These are phyloP conservation scores for Sebastolobus altivelis DNA, from an alignment of 2,797 vertebrate genomes.

Conservation along the genomic window DNA sequence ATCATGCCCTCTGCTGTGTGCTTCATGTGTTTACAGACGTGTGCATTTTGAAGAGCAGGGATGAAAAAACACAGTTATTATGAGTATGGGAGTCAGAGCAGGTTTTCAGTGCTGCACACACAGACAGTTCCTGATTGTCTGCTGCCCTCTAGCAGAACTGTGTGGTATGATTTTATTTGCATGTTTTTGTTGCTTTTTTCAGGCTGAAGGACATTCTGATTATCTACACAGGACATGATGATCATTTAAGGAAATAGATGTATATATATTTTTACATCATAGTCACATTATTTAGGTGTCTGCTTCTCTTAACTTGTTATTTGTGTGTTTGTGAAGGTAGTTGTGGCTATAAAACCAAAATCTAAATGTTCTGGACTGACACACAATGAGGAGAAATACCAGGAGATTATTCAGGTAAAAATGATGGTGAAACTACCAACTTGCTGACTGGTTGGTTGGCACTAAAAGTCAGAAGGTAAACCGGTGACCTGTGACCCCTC, in stretches of 20 bases:
- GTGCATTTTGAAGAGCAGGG: too few species aligned
- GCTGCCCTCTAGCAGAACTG: conserved; percentile 2
- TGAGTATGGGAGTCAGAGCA: too few species aligned
- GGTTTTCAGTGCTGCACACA: too few species aligned
- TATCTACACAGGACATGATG: neutral
- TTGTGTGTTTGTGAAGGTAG: neutral
- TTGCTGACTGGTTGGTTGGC: neutral
- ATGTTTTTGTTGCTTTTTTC: neutral
- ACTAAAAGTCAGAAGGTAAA: neutral
- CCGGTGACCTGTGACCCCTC: neutral
- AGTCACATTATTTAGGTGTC: neutral
- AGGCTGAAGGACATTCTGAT: neutral
- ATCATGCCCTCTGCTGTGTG: too few species aligned
- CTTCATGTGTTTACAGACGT: too few species aligned
- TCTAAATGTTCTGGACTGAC: neutral
- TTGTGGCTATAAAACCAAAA: neutral
- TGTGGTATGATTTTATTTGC: neutral
- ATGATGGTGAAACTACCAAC: neutral
- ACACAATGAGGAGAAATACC: neutral
- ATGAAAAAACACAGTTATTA: too few species aligned
- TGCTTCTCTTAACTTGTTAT: neutral
- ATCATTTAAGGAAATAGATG: neutral
- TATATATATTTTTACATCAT: neutral
- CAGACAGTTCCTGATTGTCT: neutral
- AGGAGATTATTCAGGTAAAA: neutral